Conservation (phyloP, 2,888 invertebrate species). For the Merodon equestris region DNA sequence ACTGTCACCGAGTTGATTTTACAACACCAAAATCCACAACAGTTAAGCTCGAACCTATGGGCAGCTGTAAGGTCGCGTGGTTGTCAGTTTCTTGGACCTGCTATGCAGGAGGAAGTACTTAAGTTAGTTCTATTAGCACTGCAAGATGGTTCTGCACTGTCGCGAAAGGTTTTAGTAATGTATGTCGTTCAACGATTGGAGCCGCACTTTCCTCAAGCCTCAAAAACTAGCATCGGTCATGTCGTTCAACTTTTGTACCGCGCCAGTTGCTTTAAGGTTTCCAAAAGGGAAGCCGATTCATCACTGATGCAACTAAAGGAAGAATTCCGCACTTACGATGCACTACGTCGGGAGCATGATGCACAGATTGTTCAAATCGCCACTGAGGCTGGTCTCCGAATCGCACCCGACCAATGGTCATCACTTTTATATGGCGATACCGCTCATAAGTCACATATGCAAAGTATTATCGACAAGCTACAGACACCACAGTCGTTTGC, state of each 20-base stretch:
- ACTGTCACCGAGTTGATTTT: constrained; percentile 96
- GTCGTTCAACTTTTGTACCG: constrained; percentile 98
- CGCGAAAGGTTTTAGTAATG: constrained; percentile 97
- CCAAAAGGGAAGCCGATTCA: constrained; percentile 97
- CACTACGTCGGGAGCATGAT: constrained; percentile 96
- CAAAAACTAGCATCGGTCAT: constrained; percentile 99
- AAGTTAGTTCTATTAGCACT: constrained; percentile 95
- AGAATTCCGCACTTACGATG: constrained; percentile 97
- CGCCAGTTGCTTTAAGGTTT: constrained; percentile 99
- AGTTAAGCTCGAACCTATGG: constrained; percentile 95
- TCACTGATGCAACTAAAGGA: constrained; percentile 98
- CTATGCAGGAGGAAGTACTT: constrained; percentile 99
- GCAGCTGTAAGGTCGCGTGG: constrained; percentile 97
- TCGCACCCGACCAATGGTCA: constrained; percentile 99
- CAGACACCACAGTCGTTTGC: constrained; percentile 96
- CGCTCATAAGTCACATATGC: constrained; percentile 98
- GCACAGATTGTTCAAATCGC: constrained; percentile 99
- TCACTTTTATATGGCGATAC: constrained; percentile 97
- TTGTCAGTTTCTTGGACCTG: constrained; percentile 98
- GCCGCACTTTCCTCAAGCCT: constrained; percentile 97
- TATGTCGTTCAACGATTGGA: constrained; percentile 98
- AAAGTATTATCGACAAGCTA: constrained; percentile 92
- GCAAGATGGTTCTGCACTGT: constrained; percentile 96
- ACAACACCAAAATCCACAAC: constrained; percentile 97
- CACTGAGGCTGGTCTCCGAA: constrained; percentile 96